phyloP scores from a whole-genome alignment of 2,888 invertebrate genomes.

The Zygaena filipendulae region DNA sequence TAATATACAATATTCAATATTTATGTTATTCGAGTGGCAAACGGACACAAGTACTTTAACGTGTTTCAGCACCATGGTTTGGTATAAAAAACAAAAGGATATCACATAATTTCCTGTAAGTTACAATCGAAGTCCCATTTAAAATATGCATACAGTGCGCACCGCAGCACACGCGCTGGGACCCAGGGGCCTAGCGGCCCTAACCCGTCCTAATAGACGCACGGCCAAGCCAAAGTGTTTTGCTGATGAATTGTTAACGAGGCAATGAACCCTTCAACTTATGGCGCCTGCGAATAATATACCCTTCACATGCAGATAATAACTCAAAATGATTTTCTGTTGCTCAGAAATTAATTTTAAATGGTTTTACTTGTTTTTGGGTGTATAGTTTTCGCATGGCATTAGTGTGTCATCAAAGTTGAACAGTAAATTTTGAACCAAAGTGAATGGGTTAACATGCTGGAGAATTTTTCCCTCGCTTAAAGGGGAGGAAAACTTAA shows the following conservation, averaged over 20 bases:
- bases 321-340: too few relatives aligned
- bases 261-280: slow-evolving; percentile 45
- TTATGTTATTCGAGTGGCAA: too few relatives aligned
- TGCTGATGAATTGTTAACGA: slow-evolving; percentile 54
- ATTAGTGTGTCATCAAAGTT: slow-evolving; percentile 50
- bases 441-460: slow-evolving; percentile 45
- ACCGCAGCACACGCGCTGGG: slow-evolving; percentile 25
- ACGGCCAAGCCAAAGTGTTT: slow-evolving; percentile 47
- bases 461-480: slow-evolving; percentile 24
- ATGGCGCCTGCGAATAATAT: slow-evolving; percentile 33
- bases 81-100: too few relatives aligned
- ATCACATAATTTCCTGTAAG: too few relatives aligned
- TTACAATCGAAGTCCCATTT: slow-evolving; percentile 30
- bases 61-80: too few relatives aligned
- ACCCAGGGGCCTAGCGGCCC: too few relatives aligned
- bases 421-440: slow-evolving; percentile 51
- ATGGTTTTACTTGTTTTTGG: too few relatives aligned
- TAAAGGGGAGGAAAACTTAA: slow-evolving; percentile 38
- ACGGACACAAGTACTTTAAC: too few relatives aligned
- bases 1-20: too few relatives aligned
- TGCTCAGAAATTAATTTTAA: too few relatives aligned
- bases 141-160: slow-evolving; percentile 39
- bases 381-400: too few relatives aligned
- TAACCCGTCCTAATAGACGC: slow-evolving; percentile 34
- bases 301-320: slow-evolving; percentile 23